These are phyloP conservation scores for Phodopus roborovskii DNA, from an alignment of 2,113 vertebrate genomes.

Conservation along the genomic window DNA sequence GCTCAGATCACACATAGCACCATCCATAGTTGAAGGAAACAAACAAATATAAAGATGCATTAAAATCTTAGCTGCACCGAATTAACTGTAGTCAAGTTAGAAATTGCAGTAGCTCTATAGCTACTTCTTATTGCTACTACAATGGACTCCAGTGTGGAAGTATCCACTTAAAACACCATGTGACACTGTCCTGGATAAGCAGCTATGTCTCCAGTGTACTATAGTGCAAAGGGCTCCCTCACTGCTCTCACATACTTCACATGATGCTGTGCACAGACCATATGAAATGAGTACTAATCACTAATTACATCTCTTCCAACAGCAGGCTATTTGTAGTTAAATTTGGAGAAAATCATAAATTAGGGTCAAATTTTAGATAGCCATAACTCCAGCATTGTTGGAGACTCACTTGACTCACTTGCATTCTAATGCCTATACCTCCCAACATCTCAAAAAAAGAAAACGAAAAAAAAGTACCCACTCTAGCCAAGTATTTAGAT, in stretches of 20 bases:
- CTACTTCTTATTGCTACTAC: not conserved
- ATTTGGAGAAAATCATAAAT: not conserved
- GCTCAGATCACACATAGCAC: not conserved
- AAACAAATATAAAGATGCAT: not conserved
- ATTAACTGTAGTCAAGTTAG: not conserved
- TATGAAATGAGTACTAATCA: not conserved
- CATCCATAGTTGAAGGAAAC: not conserved
- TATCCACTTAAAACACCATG: not conserved
- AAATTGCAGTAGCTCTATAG: too few species aligned
- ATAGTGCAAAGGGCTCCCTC: not conserved
- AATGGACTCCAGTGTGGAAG: not conserved
- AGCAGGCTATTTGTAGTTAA: not conserved
- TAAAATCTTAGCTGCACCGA: not conserved
- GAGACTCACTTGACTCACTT: not conserved
- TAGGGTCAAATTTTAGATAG: not conserved
- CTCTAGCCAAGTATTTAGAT: not conserved
- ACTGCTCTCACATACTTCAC: not conserved
- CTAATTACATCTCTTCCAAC: not conserved
- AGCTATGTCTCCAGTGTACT: not conserved
- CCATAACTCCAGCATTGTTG: not conserved
- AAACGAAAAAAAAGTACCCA: not conserved
- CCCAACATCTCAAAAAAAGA: not conserved
- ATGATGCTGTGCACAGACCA: not conserved
- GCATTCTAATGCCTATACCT: not conserved
- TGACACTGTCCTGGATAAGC: not conserved